phyloP scores from a whole-genome alignment of 2,113 vertebrate genomes.

The Dissostichus mawsoni region DNA sequence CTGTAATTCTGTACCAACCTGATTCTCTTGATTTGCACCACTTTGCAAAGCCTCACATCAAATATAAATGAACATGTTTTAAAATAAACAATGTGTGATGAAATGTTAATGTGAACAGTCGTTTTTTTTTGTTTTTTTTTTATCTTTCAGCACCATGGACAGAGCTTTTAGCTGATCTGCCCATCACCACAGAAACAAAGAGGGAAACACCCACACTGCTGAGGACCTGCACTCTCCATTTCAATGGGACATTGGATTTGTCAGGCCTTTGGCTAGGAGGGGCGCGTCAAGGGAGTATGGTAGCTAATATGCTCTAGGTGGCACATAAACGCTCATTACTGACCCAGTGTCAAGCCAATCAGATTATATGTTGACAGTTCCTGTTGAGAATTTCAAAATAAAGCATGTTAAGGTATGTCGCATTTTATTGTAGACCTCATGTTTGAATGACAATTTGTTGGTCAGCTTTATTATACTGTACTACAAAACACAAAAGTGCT shows the following conservation, averaged over 20 bases:
- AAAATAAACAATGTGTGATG: not conserved
- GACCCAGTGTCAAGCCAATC: slow-evolving; percentile 26
- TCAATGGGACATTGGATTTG: slow-evolving; percentile 42
- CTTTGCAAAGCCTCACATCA: not conserved
- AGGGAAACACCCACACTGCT: slow-evolving; percentile 53
- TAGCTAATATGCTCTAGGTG: slow-evolving; percentile 58
- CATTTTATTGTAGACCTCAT: not conserved
- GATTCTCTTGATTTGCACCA: not conserved
- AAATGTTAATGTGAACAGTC: not conserved
- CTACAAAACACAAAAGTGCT: not conserved
- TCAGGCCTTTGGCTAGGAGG: slow-evolving; percentile 44
- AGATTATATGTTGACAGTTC: slow-evolving; percentile 7
- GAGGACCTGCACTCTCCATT: slow-evolving; percentile 39
- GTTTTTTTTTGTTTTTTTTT: not conserved
- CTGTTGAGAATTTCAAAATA: slow-evolving; percentile 56
- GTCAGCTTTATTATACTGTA: not conserved
- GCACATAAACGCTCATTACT: slow-evolving; percentile 59
- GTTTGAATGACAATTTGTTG: not conserved
- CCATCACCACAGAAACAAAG: slow-evolving; percentile 50
- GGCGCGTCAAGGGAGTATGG: slow-evolving; percentile 60
- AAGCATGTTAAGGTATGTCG: not conserved
- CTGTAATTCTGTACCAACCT: not conserved
- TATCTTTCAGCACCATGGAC: slow-evolving; percentile 3
- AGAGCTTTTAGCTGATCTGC: not conserved
- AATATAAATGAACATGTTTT: not conserved